Evolutionary conservation across 2,113 vertebrate genomes (phyloP).

Genomic region (Peromyscus maniculatus): DNA sequence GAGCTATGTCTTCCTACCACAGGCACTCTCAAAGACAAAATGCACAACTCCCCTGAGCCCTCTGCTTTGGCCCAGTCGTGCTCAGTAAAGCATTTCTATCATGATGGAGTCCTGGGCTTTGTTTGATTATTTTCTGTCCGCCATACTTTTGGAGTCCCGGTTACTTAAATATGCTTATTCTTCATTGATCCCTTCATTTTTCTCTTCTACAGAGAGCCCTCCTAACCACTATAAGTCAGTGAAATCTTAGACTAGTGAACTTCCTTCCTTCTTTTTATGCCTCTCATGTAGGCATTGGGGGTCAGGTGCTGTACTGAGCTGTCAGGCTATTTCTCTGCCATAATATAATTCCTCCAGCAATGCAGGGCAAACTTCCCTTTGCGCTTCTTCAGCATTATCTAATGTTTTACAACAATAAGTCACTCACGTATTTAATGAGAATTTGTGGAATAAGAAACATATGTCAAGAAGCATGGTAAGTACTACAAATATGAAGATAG

Average conservation of each 20-base stretch:
- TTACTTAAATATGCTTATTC: neutral
- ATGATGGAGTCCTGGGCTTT: neutral
- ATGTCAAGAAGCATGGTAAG: slow-evolving; percentile 4
- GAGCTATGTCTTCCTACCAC: neutral
- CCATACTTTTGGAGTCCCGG: neutral
- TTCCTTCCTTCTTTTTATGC: neutral
- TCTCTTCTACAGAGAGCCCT: neutral
- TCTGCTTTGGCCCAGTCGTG: neutral
- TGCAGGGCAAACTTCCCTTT: neutral
- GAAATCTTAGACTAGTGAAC: neutral
- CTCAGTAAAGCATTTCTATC: neutral
- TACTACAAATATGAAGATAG: neutral
- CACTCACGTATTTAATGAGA: neutral
- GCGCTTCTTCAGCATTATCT: neutral
- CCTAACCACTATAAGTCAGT: neutral
- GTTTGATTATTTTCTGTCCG: neutral
- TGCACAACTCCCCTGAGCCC: neutral
- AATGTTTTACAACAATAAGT: neutral
- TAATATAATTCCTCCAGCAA: neutral
- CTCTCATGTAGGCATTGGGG: neutral
- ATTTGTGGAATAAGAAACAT: neutral
- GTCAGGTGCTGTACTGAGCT: neutral
- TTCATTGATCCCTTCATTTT: neutral
- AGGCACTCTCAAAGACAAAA: neutral
- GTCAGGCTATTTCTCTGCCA: neutral